Percentiles rank a stretch among this genome's conserved stretches.
Evolutionary conservation across 2,797 vertebrate genomes (phyloP).

Genomic region (Hephaestus fuliginosus): DNA sequence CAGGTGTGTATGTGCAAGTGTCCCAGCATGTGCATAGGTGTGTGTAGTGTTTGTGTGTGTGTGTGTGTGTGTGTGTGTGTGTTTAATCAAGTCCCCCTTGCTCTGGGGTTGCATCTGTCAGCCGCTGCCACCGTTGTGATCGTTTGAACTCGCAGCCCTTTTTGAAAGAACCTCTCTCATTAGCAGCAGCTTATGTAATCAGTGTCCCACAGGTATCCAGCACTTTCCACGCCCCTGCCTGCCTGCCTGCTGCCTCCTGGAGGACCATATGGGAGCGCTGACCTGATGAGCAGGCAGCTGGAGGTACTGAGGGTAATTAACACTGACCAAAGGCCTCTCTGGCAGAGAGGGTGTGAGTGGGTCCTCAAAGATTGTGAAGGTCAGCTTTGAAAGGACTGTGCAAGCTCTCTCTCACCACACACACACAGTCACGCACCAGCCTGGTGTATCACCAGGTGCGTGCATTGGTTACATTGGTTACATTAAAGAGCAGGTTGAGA

Average conservation of each 20-base stretch:
- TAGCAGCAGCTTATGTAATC: conserved; percentile 87
- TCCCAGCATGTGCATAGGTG: conserved; percentile 41
- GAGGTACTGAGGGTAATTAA: conserved; percentile 82
- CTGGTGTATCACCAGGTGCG: conserved; percentile 45
- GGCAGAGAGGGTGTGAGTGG: conserved; percentile 73
- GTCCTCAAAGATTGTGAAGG: conserved; percentile 79
- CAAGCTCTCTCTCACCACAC: conserved; percentile 21
- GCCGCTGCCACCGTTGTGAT: conserved; percentile 80
- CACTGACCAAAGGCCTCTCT: conserved; percentile 77
- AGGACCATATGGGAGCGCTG: conserved; percentile 79
- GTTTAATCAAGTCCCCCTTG: conserved; percentile 80
- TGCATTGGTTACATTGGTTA: conserved; percentile 42
- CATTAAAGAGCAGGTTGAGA: conserved; percentile 52
- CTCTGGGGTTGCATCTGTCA: conserved; percentile 84
- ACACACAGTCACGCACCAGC: conserved; percentile 5
- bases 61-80: conserved; percentile 54
- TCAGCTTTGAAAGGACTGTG: conserved; percentile 73
- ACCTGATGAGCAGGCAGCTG: conserved; percentile 83
- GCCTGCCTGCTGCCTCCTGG: conserved; percentile 74
- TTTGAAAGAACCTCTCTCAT: conserved; percentile 83
- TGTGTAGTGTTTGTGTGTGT: conserved; percentile 36
- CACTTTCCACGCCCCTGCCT: conserved; percentile 72
- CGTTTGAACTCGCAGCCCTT: conserved; percentile 85
- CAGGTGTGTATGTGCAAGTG: conserved; percentile 63
- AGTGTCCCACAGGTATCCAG: conserved; percentile 84